These are phyloP conservation scores for Eucidaris tribuloides DNA, from an alignment of 35 echinoderm and acorn worm species.

Conservation along the genomic window DNA sequence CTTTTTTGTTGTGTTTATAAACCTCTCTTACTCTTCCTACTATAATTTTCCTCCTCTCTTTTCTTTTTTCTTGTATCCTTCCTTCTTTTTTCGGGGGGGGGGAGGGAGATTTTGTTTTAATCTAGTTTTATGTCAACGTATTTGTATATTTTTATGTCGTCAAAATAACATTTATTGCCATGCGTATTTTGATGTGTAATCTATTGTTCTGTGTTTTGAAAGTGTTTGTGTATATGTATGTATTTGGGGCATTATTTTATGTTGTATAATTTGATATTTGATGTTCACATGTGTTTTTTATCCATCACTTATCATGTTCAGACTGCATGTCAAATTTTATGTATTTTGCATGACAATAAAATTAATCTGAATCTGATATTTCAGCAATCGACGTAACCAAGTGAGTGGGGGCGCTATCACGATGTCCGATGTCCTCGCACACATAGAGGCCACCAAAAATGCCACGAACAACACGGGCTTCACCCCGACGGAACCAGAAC, in stretches of 20 bases:
- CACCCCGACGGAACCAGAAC: neutral
- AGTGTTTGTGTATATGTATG: neutral
- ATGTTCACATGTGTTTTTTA: neutral
- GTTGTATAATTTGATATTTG: neutral
- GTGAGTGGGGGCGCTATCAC: neutral
- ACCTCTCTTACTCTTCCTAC: too few species aligned
- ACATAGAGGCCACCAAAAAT: conserved; percentile 1
- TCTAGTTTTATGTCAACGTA: too few species aligned
- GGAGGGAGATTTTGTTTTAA: too few species aligned
- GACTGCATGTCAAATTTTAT: neutral
- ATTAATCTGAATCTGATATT: too few species aligned
- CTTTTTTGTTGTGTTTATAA: too few species aligned
- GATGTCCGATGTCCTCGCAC: conserved; percentile 9
- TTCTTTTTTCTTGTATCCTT: too few species aligned
- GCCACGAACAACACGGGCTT: neutral
- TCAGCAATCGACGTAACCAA: neutral
- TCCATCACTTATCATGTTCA: neutral
- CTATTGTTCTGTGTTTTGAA: neutral
- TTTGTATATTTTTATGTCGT: too few species aligned
- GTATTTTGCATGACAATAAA: too few species aligned
- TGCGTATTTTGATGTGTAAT: too few species aligned
- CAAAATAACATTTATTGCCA: too few species aligned
- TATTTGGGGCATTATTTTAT: neutral
- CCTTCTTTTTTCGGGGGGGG: too few species aligned
- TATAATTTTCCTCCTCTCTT: too few species aligned